Conservation (phyloP, 2,113 vertebrate species). For the Cryptotis parvus region DNA sequence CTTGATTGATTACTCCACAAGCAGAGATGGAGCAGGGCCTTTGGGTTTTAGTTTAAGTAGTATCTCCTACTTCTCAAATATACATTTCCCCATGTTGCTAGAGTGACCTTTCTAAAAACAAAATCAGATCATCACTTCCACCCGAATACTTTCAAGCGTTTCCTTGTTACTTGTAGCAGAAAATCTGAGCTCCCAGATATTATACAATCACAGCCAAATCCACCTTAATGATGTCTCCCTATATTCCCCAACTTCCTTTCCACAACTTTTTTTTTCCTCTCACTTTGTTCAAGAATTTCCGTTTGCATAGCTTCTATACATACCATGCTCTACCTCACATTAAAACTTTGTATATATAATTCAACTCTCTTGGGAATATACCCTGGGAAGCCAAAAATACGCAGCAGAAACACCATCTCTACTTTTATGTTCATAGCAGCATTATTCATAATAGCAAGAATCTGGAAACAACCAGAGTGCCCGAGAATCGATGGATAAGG, state of each 20-base stretch:
- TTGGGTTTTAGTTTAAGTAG: background rate
- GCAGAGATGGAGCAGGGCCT: too few species aligned
- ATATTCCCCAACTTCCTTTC: background rate
- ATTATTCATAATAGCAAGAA: too few species aligned
- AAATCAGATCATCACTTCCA: background rate
- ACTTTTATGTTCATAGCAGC: too few species aligned
- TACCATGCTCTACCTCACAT: background rate
- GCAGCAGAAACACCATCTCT: too few species aligned
- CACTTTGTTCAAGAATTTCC: background rate
- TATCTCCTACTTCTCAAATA: background rate
- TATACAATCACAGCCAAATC: background rate
- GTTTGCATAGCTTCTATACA: background rate
- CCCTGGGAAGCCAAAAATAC: too few species aligned
- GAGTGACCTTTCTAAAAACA: conserved; percentile 11
- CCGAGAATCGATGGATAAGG: too few species aligned
- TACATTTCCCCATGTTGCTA: background rate
- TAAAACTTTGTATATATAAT: background rate
- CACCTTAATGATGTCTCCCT: background rate
- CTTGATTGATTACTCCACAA: background rate
- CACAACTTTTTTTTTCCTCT: background rate
- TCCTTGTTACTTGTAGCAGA: background rate
- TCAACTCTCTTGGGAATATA: too few species aligned
- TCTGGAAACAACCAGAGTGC: too few species aligned
- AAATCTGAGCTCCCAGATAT: background rate
- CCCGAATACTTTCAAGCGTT: background rate